These are phyloP conservation scores for Tethea ocularis DNA, from an alignment of 2,888 invertebrate species.

Conservation along the genomic window DNA sequence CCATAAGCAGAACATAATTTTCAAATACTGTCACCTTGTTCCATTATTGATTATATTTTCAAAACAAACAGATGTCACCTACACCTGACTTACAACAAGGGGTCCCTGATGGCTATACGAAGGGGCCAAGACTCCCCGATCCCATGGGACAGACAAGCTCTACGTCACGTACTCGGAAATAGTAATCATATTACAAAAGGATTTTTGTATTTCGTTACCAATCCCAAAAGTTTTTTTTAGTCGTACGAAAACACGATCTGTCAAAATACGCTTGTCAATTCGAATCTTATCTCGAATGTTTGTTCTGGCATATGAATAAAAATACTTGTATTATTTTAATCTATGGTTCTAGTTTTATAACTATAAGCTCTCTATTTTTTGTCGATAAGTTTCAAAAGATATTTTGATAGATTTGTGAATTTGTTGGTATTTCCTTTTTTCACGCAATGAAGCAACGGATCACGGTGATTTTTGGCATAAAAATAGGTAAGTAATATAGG, in stretches of 20 bases:
- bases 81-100: not conserved
- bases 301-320: not conserved
- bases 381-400: too few species aligned
- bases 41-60: not conserved
- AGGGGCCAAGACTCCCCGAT: not conserved
- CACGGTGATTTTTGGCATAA: too few species aligned
- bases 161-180: not conserved
- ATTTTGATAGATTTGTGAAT: too few species aligned
- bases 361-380: too few species aligned
- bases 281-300: not conserved
- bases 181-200: not conserved
- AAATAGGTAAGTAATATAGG: too few species aligned
- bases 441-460: too few species aligned
- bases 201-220: not conserved
- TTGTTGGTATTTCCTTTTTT: too few species aligned
- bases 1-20: too few species aligned
- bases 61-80: not conserved
- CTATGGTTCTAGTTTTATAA: too few species aligned
- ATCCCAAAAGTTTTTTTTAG: not conserved
- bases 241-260: not conserved
- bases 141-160: not conserved
- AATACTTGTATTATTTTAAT: too few species aligned
- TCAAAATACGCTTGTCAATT: not conserved
- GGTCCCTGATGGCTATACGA: not conserved
- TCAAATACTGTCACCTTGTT: too few species aligned